A percentile compares a stretch with the other conserved stretches of the same genome.
Conservation (phyloP, 2,888 invertebrate genomes). For the Platycnemis pennipes region DNA sequence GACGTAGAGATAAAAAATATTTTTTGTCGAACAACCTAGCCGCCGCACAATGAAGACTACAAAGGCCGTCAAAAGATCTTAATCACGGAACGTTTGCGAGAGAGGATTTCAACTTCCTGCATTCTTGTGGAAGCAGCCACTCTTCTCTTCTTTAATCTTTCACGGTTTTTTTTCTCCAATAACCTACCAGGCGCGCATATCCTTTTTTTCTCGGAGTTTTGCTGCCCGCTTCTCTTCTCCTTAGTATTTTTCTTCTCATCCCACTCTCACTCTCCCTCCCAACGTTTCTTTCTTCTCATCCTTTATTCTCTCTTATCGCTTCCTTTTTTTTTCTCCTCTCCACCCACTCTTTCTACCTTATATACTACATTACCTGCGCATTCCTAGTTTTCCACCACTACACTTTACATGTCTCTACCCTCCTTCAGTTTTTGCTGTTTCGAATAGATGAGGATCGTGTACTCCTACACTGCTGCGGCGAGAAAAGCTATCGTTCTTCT, state of each 20-base stretch:
- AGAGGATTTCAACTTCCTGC: conserved; percentile 13
- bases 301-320: neutral
- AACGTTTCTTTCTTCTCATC: neutral
- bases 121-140: conserved; percentile 26
- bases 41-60: neutral
- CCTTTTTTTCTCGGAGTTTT: neutral
- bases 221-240: neutral
- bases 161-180: neutral
- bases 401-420: neutral
- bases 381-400: neutral
- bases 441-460: neutral
- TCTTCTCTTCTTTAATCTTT: neutral
- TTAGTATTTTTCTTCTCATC: neutral
- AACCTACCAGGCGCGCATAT: neutral
- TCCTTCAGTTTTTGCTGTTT: neutral
- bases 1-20: neutral
- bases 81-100: conserved; percentile 30
- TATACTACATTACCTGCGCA: too few relatives aligned
- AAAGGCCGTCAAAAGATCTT: conserved; percentile 44
- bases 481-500: conserved; percentile 1
- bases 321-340: neutral
- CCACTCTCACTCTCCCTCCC: neutral
- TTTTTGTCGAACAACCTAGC: neutral
- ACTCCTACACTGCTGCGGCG: neutral
- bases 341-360: too few relatives aligned